A percentile compares a stretch with the other conserved stretches of the same genome.
These are phyloP conservation scores for Lepidocyrtoides sp. DNA, from an alignment of 2,888 invertebrate genomes.

Conservation along the genomic window DNA sequence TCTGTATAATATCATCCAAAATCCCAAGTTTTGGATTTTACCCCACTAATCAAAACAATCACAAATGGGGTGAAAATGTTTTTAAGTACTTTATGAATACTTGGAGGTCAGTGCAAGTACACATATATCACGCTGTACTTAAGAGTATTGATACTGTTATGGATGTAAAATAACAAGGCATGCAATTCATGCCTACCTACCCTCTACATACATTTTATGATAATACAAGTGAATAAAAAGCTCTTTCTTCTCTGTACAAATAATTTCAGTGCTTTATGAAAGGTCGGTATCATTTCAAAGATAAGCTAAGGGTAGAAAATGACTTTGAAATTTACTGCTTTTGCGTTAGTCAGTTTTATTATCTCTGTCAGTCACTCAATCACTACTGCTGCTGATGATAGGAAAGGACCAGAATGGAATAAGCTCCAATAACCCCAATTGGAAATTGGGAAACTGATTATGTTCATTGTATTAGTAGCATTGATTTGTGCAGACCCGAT, in stretches of 20 bases:
- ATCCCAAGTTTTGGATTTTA: slow-evolving; percentile 1
- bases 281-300: slow-evolving; percentile 29
- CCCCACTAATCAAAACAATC: slow-evolving; percentile 33
- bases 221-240: neutral
- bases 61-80: slow-evolving; percentile 36
- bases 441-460: neutral
- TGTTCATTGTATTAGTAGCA: neutral
- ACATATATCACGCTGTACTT: slow-evolving; percentile 13
- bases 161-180: too few relatives aligned
- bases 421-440: neutral
- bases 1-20: neutral
- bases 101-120: neutral
- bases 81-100: slow-evolving; percentile 38
- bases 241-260: neutral
- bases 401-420: neutral
- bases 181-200: too few relatives aligned
- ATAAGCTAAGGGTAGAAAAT: slow-evolving; percentile 17
- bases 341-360: neutral
- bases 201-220: neutral
- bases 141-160: too few relatives aligned
- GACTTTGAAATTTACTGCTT: neutral
- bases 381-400: neutral
- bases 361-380: neutral
- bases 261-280: neutral
- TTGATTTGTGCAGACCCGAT: neutral